A percentile compares a stretch with the other conserved stretches of the same genome.
These are phyloP conservation scores for Micromys minutus DNA, from an alignment of 2,113 vertebrate species.

Conservation along the genomic window DNA sequence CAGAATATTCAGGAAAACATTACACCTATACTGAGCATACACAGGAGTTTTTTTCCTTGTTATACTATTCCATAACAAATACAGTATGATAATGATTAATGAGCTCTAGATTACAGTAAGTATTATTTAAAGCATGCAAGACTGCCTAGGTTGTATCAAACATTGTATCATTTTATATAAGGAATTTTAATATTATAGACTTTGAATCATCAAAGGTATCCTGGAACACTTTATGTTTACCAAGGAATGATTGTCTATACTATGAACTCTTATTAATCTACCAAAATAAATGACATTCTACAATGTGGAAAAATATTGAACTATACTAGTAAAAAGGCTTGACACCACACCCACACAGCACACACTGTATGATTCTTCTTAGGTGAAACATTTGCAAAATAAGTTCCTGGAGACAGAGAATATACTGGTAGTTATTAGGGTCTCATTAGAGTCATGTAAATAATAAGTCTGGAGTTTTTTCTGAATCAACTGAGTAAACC, in stretches of 20 bases:
- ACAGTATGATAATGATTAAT: not conserved
- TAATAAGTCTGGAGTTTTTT: not conserved
- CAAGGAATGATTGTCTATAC: not conserved
- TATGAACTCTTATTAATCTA: not conserved
- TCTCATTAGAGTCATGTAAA: not conserved
- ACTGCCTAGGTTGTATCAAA: not conserved
- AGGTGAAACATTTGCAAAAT: conserved; percentile 5
- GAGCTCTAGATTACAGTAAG: not conserved
- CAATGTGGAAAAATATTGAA: not conserved
- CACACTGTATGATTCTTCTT: not conserved
- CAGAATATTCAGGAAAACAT: not conserved
- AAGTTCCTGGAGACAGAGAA: not conserved
- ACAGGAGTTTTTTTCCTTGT: not conserved
- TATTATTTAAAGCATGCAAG: not conserved
- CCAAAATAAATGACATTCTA: not conserved
- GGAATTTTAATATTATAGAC: not conserved
- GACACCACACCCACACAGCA: not conserved
- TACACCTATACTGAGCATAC: not conserved
- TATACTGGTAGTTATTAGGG: not conserved
- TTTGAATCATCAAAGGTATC: not conserved
- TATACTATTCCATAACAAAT: not conserved
- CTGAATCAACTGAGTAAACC: not conserved
- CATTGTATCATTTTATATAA: not conserved
- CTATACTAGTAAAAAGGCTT: not conserved
- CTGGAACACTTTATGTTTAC: not conserved